Evolutionary conservation across 2,888 invertebrate genomes (phyloP).

Genomic region (Dione juno): DNA sequence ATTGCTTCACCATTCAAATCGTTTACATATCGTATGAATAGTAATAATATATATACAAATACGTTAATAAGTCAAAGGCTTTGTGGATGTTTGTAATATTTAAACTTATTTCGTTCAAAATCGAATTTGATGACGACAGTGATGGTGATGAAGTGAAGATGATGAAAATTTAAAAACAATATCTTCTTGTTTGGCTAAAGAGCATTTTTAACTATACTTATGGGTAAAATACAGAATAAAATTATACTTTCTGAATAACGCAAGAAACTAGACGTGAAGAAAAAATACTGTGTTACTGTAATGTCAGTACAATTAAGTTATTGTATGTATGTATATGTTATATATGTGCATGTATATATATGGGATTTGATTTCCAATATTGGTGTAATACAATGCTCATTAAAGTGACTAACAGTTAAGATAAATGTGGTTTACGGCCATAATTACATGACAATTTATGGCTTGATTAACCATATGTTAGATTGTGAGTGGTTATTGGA

Average conservation of each 20-base stretch:
- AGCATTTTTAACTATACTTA: no score
- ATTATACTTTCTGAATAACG: no score
- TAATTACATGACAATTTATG: conserved; percentile 40
- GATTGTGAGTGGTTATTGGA: conserved; percentile 8
- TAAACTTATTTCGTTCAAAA: no score
- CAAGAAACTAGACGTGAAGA: no score
- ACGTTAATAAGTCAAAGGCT: not conserved
- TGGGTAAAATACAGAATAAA: no score
- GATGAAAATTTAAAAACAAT: no score
- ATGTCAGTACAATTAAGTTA: not conserved
- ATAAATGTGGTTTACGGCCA: conserved; percentile 42
- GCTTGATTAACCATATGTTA: conserved; percentile 31
- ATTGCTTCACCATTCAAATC: conserved; percentile 25
- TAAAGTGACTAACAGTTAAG: conserved; percentile 42
- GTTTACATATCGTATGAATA: conserved; percentile 25
- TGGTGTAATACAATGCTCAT: conserved; percentile 35
- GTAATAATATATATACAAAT: conserved; percentile 14
- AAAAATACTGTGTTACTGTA: no score
- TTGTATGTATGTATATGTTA: not conserved
- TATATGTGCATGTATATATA: not conserved
- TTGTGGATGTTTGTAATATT: not conserved
- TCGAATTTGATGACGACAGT: no score
- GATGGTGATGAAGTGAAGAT: no score
- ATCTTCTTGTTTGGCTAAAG: no score
- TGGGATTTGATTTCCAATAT: conserved; percentile 23